These are phyloP conservation scores for Oligia fasciuncula DNA, from an alignment of 2,888 invertebrate species.

Conservation along the genomic window DNA sequence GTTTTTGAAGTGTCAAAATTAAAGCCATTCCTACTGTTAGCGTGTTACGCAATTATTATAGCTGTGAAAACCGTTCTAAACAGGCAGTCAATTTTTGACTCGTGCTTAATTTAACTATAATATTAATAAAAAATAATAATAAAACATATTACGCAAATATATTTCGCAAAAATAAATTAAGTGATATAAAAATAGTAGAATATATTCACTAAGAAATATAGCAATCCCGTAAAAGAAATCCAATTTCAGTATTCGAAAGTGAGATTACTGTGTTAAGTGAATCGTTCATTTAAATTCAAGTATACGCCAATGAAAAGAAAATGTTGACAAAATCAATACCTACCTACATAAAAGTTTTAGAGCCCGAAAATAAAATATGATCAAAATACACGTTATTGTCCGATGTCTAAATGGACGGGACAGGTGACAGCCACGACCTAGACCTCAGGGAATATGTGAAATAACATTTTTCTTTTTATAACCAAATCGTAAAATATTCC, in stretches of 20 bases:
- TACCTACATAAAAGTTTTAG: conserved; percentile 9
- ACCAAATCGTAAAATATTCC: conserved; percentile 31
- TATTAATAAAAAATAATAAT: no score
- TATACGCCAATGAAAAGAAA: conserved; percentile 15
- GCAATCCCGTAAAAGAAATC: background rate
- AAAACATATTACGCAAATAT: background rate
- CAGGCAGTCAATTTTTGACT: background rate
- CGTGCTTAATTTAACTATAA: background rate
- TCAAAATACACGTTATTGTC: conserved; percentile 32
- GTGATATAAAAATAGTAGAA: background rate
- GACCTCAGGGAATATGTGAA: conserved; percentile 35
- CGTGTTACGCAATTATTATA: background rate
- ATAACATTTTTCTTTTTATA: conserved; percentile 28
- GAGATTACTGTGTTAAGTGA: background rate
- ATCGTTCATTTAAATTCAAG: conserved; percentile 15
- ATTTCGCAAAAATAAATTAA: background rate
- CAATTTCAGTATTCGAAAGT: background rate
- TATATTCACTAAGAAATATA: background rate
- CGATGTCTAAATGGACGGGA: conserved; percentile 29
- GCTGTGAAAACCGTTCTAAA: background rate
- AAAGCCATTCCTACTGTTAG: background rate
- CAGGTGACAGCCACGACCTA: conserved; percentile 48
- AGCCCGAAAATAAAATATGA: conserved; percentile 33
- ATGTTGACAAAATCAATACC: conserved; percentile 27
- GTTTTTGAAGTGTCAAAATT: background rate